Percentiles rank a stretch among this genome's conserved stretches.
These are phyloP conservation scores for Pantherophis alleghaniensis DNA, from an alignment of 2,797 vertebrate species.

Conservation along the genomic window DNA sequence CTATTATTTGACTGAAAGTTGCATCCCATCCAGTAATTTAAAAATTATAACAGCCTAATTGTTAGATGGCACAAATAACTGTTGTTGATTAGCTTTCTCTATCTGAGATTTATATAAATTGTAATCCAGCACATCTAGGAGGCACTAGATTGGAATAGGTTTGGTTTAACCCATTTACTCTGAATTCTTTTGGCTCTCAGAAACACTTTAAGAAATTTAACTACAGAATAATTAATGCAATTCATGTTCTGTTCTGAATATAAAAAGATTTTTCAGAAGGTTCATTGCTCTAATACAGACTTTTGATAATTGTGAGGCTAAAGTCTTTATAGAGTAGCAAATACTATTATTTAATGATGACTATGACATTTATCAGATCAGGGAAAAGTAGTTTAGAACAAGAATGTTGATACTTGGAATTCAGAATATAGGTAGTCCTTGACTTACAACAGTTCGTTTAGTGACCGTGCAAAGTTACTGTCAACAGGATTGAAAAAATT, in stretches of 20 bases:
- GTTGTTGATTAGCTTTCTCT: background rate
- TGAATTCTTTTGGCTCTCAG: background rate
- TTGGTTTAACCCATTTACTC: background rate
- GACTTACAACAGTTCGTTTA: background rate
- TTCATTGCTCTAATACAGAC: background rate
- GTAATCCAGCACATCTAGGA: background rate
- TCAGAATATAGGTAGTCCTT: background rate
- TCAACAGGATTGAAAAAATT: background rate
- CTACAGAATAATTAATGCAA: background rate
- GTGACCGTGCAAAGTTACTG: background rate
- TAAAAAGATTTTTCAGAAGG: background rate
- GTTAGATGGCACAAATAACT: background rate
- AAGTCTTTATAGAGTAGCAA: background rate
- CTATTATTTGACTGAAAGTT: constrained; percentile 1
- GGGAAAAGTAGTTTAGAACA: background rate
- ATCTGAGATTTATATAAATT: background rate
- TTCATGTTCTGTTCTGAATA: background rate
- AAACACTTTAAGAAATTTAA: background rate
- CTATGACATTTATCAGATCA: background rate
- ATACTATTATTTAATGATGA: background rate
- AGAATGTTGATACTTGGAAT: background rate
- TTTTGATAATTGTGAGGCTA: background rate
- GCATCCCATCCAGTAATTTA: background rate
- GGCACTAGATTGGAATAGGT: background rate
- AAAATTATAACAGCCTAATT: background rate